phyloP scores from a whole-genome alignment of 2,888 invertebrate genomes.

The Mythimna impura region DNA sequence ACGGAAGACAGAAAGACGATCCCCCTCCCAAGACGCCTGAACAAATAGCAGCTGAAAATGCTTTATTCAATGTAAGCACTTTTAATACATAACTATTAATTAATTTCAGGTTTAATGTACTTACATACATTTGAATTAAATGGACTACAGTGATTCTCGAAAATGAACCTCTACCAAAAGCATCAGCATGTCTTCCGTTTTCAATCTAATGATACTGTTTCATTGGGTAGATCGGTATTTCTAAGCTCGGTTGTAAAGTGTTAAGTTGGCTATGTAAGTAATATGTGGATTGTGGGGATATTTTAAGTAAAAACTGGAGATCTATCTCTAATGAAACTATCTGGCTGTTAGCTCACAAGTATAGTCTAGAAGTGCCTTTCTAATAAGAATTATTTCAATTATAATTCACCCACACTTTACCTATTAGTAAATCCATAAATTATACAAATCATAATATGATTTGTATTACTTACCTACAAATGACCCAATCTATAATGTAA shows the following conservation, averaged over 20 bases:
- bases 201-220: neutral
- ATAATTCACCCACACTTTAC: neutral
- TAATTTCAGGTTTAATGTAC: neutral
- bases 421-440: neutral
- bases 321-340: neutral
- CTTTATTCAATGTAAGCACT: conserved; percentile 12
- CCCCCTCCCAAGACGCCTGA: neutral
- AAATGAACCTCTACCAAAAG: neutral
- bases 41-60: neutral
- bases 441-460: neutral
- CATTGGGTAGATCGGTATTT: neutral
- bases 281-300: neutral
- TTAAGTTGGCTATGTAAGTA: neutral
- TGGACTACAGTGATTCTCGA: neutral
- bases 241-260: conserved; percentile 1
- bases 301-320: neutral
- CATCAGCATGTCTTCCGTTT: neutral
- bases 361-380: too few species aligned
- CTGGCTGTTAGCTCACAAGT: neutral
- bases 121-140: neutral
- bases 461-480: neutral
- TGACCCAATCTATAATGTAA: neutral
- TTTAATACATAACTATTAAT: neutral
- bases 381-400: neutral
- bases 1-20: neutral